Percentiles rank a stretch among this genome's conserved stretches.
These are phyloP conservation scores for Gallinago nigripennis DNA, from an alignment of 2,797 vertebrate species.

Conservation along the genomic window DNA sequence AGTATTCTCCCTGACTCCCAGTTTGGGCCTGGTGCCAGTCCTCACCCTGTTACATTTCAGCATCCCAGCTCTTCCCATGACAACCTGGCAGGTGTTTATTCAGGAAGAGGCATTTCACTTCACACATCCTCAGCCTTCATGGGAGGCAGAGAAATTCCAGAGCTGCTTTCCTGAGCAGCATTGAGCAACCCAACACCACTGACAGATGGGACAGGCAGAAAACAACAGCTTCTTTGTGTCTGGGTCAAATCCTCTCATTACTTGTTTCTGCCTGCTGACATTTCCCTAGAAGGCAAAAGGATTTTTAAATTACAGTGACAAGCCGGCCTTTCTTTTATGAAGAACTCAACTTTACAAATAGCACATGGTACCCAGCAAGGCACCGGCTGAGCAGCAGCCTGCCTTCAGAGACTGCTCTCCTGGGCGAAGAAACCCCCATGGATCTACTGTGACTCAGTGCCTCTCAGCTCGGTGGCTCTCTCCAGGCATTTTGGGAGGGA, in stretches of 20 bases:
- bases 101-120: neutral
- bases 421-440: neutral
- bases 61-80: neutral
- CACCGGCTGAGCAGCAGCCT: neutral
- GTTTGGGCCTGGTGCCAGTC: neutral
- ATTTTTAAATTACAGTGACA: slow-evolving; percentile 23
- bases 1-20: neutral
- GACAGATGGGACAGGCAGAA: neutral
- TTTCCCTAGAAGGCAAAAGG: neutral
- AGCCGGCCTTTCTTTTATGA: neutral
- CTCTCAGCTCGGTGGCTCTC: neutral
- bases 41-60: slow-evolving; percentile 6
- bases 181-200: neutral
- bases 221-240: slow-evolving; percentile 51
- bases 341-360: neutral
- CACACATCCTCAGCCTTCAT: neutral
- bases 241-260: slow-evolving; percentile 5
- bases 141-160: neutral
- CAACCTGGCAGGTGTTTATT: neutral
- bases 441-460: neutral
- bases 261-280: slow-evolving; percentile 32
- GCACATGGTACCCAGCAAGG: neutral
- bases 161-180: neutral
- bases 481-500: neutral
- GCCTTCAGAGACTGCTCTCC: neutral